phyloP scores from a whole-genome alignment of 2,113 vertebrate genomes.

The Spea bombifrons region DNA sequence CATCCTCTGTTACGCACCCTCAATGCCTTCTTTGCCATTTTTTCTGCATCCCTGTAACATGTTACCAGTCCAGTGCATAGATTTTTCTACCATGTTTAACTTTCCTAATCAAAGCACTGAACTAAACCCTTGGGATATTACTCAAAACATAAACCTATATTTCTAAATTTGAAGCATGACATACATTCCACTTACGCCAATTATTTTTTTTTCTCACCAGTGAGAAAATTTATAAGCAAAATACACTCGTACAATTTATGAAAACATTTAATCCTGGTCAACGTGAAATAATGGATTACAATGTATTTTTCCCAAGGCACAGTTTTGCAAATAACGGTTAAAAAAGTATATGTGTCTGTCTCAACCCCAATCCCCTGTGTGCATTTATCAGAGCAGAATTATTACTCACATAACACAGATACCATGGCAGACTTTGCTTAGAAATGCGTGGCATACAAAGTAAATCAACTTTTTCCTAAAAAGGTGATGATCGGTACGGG shows the following conservation, averaged over 20 bases:
- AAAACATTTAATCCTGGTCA: conserved; percentile 24
- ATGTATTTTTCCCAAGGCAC: conserved; percentile 50
- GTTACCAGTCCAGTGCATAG: too few relatives aligned
- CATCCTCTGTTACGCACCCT: too few relatives aligned
- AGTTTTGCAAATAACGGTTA: conserved; percentile 47
- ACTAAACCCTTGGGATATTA: too few relatives aligned
- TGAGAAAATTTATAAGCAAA: conserved; percentile 35
- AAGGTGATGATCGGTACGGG: conserved; percentile 23
- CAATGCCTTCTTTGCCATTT: too few relatives aligned
- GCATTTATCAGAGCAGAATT: conserved; percentile 40
- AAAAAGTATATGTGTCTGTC: conserved; percentile 26
- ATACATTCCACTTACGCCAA: conserved; percentile 2
- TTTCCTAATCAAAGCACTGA: too few relatives aligned
- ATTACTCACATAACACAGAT: conserved; percentile 45
- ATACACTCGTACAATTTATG: conserved; percentile 40
- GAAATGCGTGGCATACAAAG: conserved; percentile 41
- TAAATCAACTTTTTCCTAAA: conserved; percentile 16
- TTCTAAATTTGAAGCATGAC: conserved; percentile 13
- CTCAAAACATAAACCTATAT: neutral
- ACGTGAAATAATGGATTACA: conserved; percentile 27
- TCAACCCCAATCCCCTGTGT: conserved; percentile 42
- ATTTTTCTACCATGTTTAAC: too few relatives aligned
- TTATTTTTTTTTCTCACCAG: conserved; percentile 18
- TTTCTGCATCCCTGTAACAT: too few relatives aligned
- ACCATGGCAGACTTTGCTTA: conserved; percentile 13